Evolutionary conservation across 2,113 vertebrate species (phyloP).

Genomic region (Spheniscus mendiculus): DNA sequence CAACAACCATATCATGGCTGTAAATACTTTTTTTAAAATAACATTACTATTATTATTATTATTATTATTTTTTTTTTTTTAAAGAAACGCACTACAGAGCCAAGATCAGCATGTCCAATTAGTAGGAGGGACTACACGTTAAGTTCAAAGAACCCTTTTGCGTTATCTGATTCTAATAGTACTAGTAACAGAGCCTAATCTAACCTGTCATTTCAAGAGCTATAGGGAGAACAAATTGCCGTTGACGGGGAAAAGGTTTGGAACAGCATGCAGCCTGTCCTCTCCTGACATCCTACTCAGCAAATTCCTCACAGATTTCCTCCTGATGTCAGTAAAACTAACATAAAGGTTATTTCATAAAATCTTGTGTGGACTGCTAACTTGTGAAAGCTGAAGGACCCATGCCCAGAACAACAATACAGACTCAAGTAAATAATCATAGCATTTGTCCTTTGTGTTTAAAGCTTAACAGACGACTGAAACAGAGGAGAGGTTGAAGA

Average conservation of each 20-base stretch:
- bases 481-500: not conserved
- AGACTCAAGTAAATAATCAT: conserved; percentile 28
- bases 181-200: not conserved
- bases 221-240: not conserved
- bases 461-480: not conserved
- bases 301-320: conserved; percentile 50
- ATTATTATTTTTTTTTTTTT: not conserved
- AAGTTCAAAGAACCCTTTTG: not conserved
- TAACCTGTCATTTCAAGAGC: not conserved
- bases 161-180: not conserved
- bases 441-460: not conserved
- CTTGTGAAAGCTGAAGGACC: conserved; percentile 26
- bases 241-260: not conserved
- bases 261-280: conserved; percentile 16
- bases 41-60: not conserved
- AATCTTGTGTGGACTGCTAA: conserved; percentile 3
- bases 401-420: conserved; percentile 10
- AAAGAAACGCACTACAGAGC: not conserved
- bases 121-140: not conserved
- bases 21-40: not conserved
- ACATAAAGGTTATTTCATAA: conserved; percentile 47
- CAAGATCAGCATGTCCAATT: conserved; percentile 27
- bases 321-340: conserved; percentile 41
- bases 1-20: conserved; percentile 6
- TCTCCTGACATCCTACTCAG: conserved; percentile 60